A percentile compares a stretch with the other conserved stretches of the same genome.
phyloP scores from a whole-genome alignment of 2,888 invertebrate species.

The Meteorus colon region DNA sequence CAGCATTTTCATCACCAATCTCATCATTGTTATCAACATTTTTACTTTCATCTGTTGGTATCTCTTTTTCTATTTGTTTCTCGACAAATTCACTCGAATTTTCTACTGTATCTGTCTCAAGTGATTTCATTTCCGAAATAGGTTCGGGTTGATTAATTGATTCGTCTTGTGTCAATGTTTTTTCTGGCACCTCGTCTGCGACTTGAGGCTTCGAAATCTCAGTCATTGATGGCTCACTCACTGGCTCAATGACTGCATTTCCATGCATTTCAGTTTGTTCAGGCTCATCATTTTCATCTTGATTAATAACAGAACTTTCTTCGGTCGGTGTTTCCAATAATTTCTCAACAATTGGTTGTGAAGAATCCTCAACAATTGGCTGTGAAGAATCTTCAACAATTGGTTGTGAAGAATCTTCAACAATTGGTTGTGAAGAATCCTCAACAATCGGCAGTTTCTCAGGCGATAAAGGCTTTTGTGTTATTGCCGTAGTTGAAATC shows the following conservation, averaged over 20 bases:
- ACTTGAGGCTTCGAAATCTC: conserved; percentile 44
- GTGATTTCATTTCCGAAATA: neutral
- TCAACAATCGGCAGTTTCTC: conserved; percentile 50
- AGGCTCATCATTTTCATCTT: conserved; percentile 27
- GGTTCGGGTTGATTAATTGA: conserved; percentile 14
- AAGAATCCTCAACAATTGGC: neutral
- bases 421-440: conserved; percentile 27
- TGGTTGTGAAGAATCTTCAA: conserved; percentile 23
- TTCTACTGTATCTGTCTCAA: conserved; percentile 21
- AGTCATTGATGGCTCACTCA: conserved; percentile 27
- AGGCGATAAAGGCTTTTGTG: conserved; percentile 48
- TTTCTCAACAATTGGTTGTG: conserved; percentile 12
- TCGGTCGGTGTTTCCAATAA: neutral
- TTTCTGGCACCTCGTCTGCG: conserved; percentile 45
- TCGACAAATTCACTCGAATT: conserved; percentile 21
- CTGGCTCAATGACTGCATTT: conserved; percentile 8
- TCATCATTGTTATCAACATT: conserved; percentile 29
- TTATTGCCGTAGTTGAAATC: conserved; percentile 39
- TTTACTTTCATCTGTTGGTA: conserved; percentile 3
- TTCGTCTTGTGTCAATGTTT: conserved; percentile 17
- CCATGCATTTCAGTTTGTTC: conserved; percentile 5
- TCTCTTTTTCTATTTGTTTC: neutral
- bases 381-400: conserved; percentile 4
- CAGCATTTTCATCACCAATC: conserved; percentile 9
- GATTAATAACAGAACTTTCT: neutral